Percentiles rank a stretch among this genome's conserved stretches.
Evolutionary conservation across 2,888 invertebrate genomes (phyloP).

Genomic region (Eupithecia subfuscata): DNA sequence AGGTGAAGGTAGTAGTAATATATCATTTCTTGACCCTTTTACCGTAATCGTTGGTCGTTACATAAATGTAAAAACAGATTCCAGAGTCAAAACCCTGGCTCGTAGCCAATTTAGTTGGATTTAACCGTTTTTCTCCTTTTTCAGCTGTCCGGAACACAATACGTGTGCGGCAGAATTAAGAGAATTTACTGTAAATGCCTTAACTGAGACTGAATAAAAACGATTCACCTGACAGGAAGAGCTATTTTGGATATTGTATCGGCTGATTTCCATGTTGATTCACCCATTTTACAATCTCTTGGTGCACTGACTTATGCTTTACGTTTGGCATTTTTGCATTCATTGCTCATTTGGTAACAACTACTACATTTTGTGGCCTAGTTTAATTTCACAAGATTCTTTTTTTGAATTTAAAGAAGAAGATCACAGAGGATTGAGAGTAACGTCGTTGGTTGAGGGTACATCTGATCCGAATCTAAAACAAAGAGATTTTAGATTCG

Average conservation of each 20-base stretch:
- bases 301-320: neutral
- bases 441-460: too few species aligned
- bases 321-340: neutral
- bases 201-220: neutral
- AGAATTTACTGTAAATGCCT: constrained; percentile 16
- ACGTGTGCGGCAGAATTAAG: constrained; percentile 18
- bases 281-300: neutral
- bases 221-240: neutral
- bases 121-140: constrained; percentile 30
- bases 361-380: too few species aligned
- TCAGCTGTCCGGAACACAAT: constrained; percentile 33
- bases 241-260: neutral
- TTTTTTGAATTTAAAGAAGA: neutral
- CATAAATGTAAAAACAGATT: neutral
- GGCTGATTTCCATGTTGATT: neutral
- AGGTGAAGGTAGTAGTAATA: too few species aligned
- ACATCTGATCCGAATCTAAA: too few species aligned
- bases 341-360: neutral
- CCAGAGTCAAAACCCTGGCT: constrained; percentile 18
- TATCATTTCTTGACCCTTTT: neutral
- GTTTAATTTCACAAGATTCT: neutral
- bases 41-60: neutral
- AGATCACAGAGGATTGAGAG: too few species aligned
- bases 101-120: constrained; percentile 33
- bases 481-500: too few species aligned